phyloP scores from a whole-genome alignment of 2,888 invertebrate species.

The Hipparchia semele region DNA sequence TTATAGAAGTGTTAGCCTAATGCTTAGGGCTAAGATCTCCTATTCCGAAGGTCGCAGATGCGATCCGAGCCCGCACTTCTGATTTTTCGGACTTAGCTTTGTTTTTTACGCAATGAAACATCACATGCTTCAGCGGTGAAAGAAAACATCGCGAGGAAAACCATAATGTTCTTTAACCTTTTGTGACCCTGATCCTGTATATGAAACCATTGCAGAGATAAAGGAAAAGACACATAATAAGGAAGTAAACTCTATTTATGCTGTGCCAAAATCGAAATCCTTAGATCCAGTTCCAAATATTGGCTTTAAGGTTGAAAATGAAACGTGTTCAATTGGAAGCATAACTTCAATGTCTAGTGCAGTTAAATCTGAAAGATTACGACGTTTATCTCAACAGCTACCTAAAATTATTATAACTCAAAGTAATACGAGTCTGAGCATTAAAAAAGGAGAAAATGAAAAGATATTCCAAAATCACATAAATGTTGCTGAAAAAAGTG shows the following conservation, averaged over 20 bases:
- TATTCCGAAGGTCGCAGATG: too few species aligned
- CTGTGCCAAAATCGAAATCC: conserved; percentile 16
- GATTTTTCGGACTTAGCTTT: too few species aligned
- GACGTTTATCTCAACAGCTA: conserved; percentile 66
- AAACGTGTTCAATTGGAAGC: conserved; percentile 54
- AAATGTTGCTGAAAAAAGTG: not conserved
- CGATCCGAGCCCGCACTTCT: too few species aligned
- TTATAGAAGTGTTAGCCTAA: too few species aligned
- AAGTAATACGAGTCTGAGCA: conserved; percentile 62
- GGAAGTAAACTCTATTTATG: conserved; percentile 18
- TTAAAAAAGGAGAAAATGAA: conserved; percentile 40
- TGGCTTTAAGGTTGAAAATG: conserved; percentile 33
- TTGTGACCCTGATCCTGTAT: conserved; percentile 50
- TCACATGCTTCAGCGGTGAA: too few species aligned
- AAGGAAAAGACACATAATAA: conserved; percentile 30
- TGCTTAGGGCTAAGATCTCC: too few species aligned
- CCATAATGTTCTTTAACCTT: too few species aligned
- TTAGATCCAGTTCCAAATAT: conserved; percentile 20
- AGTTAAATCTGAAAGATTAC: conserved; percentile 61
- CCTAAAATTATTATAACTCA: conserved; percentile 75
- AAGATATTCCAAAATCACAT: conserved; percentile 6
- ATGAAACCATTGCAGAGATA: conserved; percentile 55
- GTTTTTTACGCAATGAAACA: too few species aligned
- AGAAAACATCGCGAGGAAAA: too few species aligned
- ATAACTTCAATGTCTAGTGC: conserved; percentile 54